Conservation (phyloP, 2,888 invertebrate species). For the Electrophaes corylata region DNA sequence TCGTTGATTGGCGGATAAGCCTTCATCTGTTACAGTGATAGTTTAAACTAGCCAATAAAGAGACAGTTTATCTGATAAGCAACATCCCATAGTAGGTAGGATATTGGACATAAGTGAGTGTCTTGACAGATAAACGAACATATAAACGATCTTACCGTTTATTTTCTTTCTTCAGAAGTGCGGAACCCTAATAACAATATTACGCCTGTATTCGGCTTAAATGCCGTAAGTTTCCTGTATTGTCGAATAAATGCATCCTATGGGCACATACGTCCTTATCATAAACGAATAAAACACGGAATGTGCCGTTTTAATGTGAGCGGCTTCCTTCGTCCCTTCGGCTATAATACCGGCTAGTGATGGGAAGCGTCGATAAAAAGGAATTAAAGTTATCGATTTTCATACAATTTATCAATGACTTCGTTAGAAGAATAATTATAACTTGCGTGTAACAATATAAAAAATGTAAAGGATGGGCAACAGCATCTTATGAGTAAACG, state of each 20-base stretch:
- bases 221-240: conserved; percentile 20
- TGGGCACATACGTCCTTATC: conserved; percentile 60
- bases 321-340: conserved; percentile 59
- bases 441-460: too few relatives aligned
- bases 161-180: neutral
- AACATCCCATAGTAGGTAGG: too few relatives aligned
- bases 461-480: too few relatives aligned
- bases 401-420: neutral
- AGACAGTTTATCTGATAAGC: too few relatives aligned
- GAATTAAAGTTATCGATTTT: neutral
- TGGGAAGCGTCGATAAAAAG: conserved; percentile 22
- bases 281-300: conserved; percentile 60
- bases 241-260: conserved; percentile 37
- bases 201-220: conserved; percentile 11
- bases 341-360: conserved; percentile 48
- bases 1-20: too few relatives aligned
- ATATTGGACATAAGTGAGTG: too few relatives aligned
- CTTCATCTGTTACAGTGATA: too few relatives aligned
- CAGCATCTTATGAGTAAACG: too few relatives aligned
- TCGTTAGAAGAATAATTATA: too few relatives aligned
- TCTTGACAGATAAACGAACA: neutral
- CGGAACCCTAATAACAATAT: conserved; percentile 1
- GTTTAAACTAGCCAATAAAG: too few relatives aligned
- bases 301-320: conserved; percentile 64
- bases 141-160: neutral